A percentile compares a stretch with the other conserved stretches of the same genome.
Evolutionary conservation across 1,140 invertebrate species (phyloP).

Genomic region (Ericerus pela): DNA sequence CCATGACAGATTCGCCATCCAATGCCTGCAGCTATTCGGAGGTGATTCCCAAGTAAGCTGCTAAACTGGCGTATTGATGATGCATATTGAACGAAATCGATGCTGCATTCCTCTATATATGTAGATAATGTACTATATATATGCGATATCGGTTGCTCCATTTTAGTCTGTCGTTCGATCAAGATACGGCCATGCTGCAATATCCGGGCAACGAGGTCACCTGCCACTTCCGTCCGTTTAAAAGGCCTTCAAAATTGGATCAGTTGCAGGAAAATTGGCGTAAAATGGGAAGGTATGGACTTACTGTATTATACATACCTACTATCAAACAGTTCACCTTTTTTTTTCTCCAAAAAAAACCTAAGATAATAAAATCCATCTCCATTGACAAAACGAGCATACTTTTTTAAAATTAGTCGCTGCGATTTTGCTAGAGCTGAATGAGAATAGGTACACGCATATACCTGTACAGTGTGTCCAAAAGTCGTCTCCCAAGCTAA

Average conservation of each 20-base stretch:
- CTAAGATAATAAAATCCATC: neutral
- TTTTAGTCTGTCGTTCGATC: neutral
- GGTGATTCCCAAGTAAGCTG: neutral
- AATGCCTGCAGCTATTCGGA: conserved; percentile 9
- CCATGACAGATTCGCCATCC: neutral
- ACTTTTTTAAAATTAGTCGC: neutral
- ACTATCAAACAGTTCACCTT: neutral
- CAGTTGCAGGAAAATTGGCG: conserved; percentile 34
- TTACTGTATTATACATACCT: neutral
- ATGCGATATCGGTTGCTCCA: too few species aligned
- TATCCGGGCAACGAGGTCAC: neutral
- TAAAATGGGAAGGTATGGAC: conserved; percentile 34
- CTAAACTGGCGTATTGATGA: too few species aligned
- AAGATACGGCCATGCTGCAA: neutral
- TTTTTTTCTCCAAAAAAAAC: neutral
- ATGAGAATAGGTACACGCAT: conserved; percentile 21
- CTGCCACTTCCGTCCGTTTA: conserved; percentile 22
- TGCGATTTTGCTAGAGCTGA: conserved; percentile 16
- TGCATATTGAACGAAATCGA: too few species aligned
- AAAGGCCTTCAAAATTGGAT: conserved; percentile 34
- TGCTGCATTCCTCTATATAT: too few species aligned
- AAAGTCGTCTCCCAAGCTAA: too few species aligned
- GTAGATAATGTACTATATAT: too few species aligned
- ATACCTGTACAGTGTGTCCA: neutral
- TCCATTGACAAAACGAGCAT: neutral